Percentiles rank a stretch among this genome's conserved stretches.
Conservation (phyloP, 1,140 invertebrate genomes). For the Venturia canescens region DNA sequence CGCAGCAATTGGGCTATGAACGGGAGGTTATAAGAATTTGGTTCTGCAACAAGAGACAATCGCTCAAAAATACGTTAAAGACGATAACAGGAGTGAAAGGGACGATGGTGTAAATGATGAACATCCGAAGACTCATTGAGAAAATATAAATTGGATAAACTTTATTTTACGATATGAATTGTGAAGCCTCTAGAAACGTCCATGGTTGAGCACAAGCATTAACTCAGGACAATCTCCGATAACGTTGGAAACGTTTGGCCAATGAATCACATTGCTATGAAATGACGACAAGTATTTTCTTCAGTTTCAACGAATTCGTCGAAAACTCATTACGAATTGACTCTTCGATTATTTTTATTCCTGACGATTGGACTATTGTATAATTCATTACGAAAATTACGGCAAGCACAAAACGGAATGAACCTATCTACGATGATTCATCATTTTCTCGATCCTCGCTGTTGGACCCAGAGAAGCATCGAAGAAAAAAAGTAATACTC, state of each 20-base stretch:
- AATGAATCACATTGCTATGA: not conserved
- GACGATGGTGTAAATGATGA: conserved; percentile 77
- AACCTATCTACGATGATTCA: not conserved
- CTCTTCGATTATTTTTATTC: too few relatives aligned
- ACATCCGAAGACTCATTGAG: conserved; percentile 46
- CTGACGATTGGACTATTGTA: too few relatives aligned
- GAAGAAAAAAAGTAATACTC: not conserved
- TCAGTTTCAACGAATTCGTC: not conserved
- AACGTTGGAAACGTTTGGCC: not conserved
- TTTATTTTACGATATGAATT: not conserved
- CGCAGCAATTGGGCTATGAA: conserved; percentile 96
- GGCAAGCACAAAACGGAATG: too few relatives aligned
- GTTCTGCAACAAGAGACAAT: conserved; percentile 96
- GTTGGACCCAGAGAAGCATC: not conserved
- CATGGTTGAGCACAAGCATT: not conserved
- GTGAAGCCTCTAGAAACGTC: not conserved
- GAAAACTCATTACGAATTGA: not conserved
- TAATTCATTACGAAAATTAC: too few relatives aligned
- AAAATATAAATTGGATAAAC: not conserved
- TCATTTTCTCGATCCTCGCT: not conserved
- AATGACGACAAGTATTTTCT: not conserved
- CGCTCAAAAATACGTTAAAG: conserved; percentile 95
- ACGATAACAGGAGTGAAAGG: conserved; percentile 87
- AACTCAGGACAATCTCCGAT: conserved; percentile 5
- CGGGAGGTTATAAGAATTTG: conserved; percentile 98